phyloP scores from a whole-genome alignment of 2,888 invertebrate species.

The Neocrepidodera transversa region DNA sequence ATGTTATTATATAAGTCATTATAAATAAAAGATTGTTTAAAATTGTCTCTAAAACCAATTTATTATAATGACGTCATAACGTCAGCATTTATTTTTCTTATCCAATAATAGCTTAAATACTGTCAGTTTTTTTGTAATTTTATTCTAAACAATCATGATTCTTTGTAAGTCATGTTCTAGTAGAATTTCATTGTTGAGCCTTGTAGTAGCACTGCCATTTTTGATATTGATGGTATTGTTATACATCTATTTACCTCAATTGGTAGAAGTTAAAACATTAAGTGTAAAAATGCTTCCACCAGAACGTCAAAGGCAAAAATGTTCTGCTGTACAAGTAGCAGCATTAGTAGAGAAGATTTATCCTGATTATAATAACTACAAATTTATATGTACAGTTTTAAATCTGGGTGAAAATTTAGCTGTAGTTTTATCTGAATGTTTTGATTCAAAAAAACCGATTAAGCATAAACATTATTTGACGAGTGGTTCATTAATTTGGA shows the following conservation, averaged over 20 bases:
- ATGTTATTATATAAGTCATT: too few relatives aligned
- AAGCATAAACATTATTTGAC: not conserved
- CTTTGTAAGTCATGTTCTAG: too few relatives aligned
- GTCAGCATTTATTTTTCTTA: too few relatives aligned
- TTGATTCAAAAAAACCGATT: not conserved
- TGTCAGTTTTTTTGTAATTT: too few relatives aligned
- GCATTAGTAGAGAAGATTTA: constrained; percentile 2
- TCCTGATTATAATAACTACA: not conserved
- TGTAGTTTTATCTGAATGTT: not conserved
- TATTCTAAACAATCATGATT: too few relatives aligned
- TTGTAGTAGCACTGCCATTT: too few relatives aligned
- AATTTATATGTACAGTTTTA: not conserved
- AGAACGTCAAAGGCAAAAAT: not conserved
- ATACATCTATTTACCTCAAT: not conserved
- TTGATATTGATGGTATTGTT: too few relatives aligned
- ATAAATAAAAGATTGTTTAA: too few relatives aligned
- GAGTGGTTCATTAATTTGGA: not conserved
- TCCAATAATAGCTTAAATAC: too few relatives aligned
- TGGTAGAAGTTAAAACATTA: not conserved
- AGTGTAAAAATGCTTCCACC: not conserved
- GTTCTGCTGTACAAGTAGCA: not conserved
- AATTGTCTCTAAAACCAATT: too few relatives aligned
- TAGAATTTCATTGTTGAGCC: too few relatives aligned
- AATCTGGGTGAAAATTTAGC: constrained; percentile 7
- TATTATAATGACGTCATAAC: too few relatives aligned